phyloP scores from a whole-genome alignment of 1,140 invertebrate species.

The Meteorus sp. region DNA sequence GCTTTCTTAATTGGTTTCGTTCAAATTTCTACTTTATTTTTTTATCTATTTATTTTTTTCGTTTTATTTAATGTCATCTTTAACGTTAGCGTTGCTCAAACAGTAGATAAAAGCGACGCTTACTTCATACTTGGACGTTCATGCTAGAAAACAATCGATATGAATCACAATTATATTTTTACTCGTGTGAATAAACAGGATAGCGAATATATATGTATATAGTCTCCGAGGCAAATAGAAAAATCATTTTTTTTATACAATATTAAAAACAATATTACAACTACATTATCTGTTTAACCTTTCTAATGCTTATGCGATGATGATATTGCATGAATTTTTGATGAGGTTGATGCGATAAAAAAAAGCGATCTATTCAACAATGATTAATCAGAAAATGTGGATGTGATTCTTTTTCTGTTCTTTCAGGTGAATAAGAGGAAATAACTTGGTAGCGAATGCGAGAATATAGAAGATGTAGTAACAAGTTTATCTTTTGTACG shows the following conservation, averaged over 20 bases:
- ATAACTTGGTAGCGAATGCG: conserved; percentile 11
- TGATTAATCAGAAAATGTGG: background rate
- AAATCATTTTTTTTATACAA: conserved; percentile 12
- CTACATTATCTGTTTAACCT: background rate
- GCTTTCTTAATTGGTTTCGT: too few relatives aligned
- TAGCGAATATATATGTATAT: too few relatives aligned
- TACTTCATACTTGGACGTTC: conserved; percentile 8
- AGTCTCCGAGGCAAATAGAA: background rate
- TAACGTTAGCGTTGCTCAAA: background rate
- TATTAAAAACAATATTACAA: conserved; percentile 6
- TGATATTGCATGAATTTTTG: background rate
- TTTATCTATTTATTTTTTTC: conserved; percentile 7
- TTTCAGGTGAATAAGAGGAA: conserved; percentile 3
- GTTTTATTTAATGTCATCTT: background rate
- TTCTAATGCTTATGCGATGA: background rate
- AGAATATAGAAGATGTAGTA: conserved; percentile 3
- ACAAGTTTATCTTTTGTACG: background rate
- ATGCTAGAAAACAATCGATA: conserved; percentile 6
- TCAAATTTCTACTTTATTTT: too few relatives aligned
- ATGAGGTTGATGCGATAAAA: background rate
- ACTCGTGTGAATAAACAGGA: background rate
- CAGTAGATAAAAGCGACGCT: conserved; percentile 11
- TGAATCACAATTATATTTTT: conserved; percentile 1
- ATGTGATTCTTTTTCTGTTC: too few relatives aligned
- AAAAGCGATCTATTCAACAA: background rate